Percentiles rank a stretch among this genome's conserved stretches.
Evolutionary conservation across 1,140 invertebrate genomes (phyloP).

Genomic region (Dufourea novaeangliae): DNA sequence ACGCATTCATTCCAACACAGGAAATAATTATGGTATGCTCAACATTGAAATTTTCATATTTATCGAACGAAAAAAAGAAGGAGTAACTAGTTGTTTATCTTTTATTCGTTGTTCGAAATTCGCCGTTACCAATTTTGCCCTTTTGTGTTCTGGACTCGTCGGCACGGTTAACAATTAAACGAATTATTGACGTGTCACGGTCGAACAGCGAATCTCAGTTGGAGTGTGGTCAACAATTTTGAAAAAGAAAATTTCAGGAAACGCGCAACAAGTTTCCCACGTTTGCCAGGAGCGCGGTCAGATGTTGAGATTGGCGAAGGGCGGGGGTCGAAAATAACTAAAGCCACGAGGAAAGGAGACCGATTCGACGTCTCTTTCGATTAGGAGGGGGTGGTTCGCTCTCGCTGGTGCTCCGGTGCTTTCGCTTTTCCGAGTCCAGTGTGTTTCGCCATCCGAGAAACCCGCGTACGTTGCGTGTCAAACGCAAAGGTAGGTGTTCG

Average conservation of each 20-base stretch:
- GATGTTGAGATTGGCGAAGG: constrained; percentile 24
- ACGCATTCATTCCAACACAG: too few relatives aligned
- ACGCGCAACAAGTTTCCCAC: constrained; percentile 47
- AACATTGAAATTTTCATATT: too few relatives aligned
- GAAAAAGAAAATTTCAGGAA: constrained; percentile 44
- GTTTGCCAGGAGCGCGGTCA: constrained; percentile 53
- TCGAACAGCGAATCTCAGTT: not conserved
- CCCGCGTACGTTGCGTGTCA: constrained; percentile 60
- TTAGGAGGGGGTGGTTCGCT: constrained; percentile 54
- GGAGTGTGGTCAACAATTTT: constrained; percentile 31
- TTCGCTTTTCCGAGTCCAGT: constrained; percentile 67
- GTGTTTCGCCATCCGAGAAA: constrained; percentile 63
- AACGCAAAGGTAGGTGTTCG: constrained; percentile 56
- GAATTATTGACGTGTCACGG: not conserved
- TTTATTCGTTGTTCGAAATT: too few relatives aligned
- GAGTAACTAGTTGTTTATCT: too few relatives aligned
- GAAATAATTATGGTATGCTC: too few relatives aligned
- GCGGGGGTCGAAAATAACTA: constrained; percentile 68
- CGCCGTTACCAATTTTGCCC: too few relatives aligned
- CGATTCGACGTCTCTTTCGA: constrained; percentile 59
- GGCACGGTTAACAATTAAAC: not conserved
- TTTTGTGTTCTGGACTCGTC: not conserved
- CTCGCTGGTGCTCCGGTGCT: constrained; percentile 53
- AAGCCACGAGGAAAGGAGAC: constrained; percentile 53
- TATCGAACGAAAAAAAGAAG: too few relatives aligned